Evolutionary conservation across 1,140 invertebrate genomes (phyloP).

Genomic region (Leucophenga varia): DNA sequence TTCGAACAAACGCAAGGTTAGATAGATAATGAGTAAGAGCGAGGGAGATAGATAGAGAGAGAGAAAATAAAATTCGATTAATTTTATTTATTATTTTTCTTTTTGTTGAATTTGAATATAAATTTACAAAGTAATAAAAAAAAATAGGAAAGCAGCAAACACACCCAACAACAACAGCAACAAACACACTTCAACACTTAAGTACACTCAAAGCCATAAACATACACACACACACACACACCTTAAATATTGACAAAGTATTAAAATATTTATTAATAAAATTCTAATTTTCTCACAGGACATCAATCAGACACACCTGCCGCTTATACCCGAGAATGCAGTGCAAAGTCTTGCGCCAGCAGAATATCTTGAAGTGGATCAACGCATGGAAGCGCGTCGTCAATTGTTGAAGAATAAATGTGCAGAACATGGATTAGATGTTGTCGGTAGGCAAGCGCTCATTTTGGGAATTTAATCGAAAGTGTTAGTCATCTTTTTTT

Average conservation of each 20-base stretch:
- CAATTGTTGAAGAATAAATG: slow-evolving; percentile 60
- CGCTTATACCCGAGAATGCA: slow-evolving; percentile 48
- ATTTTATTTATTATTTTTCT: too few relatives aligned
- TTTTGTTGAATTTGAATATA: too few relatives aligned
- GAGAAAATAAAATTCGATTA: too few relatives aligned
- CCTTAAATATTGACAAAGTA: too few relatives aligned
- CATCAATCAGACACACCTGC: slow-evolving; percentile 49
- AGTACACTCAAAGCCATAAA: slow-evolving; percentile 1
- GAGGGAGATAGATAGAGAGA: too few relatives aligned
- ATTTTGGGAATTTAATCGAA: background rate
- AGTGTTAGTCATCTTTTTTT: too few relatives aligned
- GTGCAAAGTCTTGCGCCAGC: slow-evolving; percentile 43
- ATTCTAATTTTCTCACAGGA: slow-evolving; percentile 25
- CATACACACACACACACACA: slow-evolving; percentile 15
- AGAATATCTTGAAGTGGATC: slow-evolving; percentile 57
- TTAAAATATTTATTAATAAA: too few relatives aligned
- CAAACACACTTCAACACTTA: slow-evolving; percentile 1
- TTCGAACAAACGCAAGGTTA: too few relatives aligned
- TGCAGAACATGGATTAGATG: slow-evolving; percentile 59
- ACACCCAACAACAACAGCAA: too few relatives aligned
- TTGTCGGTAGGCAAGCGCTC: slow-evolving; percentile 40
- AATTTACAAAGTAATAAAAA: too few relatives aligned
- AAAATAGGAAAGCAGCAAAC: too few relatives aligned
- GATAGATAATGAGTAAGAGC: too few relatives aligned
- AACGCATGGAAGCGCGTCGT: slow-evolving; percentile 58